A percentile compares a stretch with the other conserved stretches of the same genome.
Conservation (phyloP, 1,140 invertebrate genomes). For the Orussus abietinus region DNA sequence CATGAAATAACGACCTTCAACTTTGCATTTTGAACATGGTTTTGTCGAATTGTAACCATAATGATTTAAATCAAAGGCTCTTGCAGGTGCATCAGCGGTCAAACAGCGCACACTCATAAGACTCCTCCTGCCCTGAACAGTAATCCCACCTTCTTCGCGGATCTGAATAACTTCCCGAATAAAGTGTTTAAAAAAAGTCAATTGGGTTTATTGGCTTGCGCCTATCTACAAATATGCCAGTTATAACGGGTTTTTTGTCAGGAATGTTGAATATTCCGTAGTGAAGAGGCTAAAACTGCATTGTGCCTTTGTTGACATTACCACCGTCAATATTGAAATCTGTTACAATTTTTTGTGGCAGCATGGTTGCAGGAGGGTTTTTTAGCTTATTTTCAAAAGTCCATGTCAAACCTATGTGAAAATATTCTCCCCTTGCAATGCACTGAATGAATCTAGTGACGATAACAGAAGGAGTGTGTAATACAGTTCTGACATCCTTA, state of each 20-base stretch:
- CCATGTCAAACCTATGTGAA: constrained; percentile 12
- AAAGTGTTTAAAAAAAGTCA: constrained; percentile 14
- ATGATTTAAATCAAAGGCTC: constrained; percentile 15
- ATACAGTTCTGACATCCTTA: constrained; percentile 8
- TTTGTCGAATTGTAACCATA: constrained; percentile 5
- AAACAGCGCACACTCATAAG: constrained; percentile 6
- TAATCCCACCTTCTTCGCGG: constrained; percentile 3
- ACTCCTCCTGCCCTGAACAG: constrained; percentile 5
- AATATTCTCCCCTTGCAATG: constrained; percentile 13
- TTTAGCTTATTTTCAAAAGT: constrained; percentile 6
- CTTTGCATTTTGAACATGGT: constrained; percentile 22
- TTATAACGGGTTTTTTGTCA: constrained; percentile 4
- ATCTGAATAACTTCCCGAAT: constrained; percentile 8
- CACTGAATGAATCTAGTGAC: background rate
- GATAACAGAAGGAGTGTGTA: constrained; percentile 9
- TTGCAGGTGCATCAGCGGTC: constrained; percentile 18
- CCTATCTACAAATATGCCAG: constrained; percentile 11
- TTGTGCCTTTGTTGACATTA: constrained; percentile 4
- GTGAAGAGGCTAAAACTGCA: constrained; percentile 7
- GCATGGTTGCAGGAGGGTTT: background rate
- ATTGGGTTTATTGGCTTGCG: constrained; percentile 7
- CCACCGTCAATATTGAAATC: constrained; percentile 18
- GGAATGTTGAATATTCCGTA: constrained; percentile 10
- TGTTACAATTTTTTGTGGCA: constrained; percentile 5
- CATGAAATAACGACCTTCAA: constrained; percentile 5